Conservation (phyloP, 2,113 vertebrate genomes). For the Hyaena hyaena region DNA sequence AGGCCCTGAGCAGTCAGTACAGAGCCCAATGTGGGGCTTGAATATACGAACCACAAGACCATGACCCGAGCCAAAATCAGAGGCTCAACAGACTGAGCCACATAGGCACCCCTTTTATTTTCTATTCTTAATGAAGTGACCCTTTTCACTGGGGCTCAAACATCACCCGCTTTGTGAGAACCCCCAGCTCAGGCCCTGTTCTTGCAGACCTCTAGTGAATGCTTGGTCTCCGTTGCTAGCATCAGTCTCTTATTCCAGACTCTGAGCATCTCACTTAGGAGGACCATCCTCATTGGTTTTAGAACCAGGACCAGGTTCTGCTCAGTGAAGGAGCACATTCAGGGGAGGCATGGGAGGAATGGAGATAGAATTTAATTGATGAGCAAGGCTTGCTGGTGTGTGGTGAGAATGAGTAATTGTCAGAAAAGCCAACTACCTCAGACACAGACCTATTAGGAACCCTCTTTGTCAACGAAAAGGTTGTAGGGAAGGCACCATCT, state of each 20-base stretch:
- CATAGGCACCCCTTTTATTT: neutral
- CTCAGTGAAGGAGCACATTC: neutral
- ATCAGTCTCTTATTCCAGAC: neutral
- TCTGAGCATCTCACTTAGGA: neutral
- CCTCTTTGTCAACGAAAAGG: neutral
- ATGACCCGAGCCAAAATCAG: too few relatives aligned
- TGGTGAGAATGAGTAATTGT: neutral
- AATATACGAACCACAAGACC: too few relatives aligned
- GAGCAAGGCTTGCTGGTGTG: neutral
- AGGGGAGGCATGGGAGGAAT: neutral
- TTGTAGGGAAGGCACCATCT: neutral
- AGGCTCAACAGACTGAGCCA: too few relatives aligned
- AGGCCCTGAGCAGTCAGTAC: too few relatives aligned
- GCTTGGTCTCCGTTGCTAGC: neutral
- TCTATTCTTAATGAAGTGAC: neutral
- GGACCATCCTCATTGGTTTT: neutral
- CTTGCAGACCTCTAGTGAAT: neutral
- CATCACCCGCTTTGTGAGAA: neutral
- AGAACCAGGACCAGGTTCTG: neutral
- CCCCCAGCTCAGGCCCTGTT: neutral
- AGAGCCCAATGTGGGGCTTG: too few relatives aligned
- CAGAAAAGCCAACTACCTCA: neutral
- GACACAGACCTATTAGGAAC: neutral
- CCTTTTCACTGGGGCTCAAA: neutral
- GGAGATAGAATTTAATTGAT: neutral